phyloP scores from a whole-genome alignment of 2,113 vertebrate species.

The Donacobius atricapilla region DNA sequence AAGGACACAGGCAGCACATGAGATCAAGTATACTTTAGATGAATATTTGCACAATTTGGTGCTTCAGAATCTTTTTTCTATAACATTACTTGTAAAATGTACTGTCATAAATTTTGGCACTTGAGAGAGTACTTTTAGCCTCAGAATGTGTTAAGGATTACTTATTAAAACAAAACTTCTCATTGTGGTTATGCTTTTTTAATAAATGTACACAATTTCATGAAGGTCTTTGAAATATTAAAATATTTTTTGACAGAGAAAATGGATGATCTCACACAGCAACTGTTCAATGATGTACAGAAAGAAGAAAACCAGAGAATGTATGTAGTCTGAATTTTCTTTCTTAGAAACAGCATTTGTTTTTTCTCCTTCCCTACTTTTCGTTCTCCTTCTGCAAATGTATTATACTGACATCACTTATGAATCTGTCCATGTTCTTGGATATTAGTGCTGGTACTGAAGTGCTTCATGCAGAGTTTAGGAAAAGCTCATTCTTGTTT shows the following conservation, averaged over 20 bases:
- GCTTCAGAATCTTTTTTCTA: background rate
- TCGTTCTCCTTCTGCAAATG: background rate
- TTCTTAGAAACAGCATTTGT: background rate
- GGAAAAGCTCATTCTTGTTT: background rate
- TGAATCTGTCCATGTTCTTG: background rate
- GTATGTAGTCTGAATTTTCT: conserved; percentile 70
- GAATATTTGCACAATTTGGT: background rate
- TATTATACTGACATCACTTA: background rate
- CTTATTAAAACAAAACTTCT: background rate
- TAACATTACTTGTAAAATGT: background rate
- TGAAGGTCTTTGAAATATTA: background rate
- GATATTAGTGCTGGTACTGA: background rate
- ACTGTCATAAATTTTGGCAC: background rate
- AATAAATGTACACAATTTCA: background rate
- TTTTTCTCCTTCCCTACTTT: background rate
- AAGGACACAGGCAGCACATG: background rate
- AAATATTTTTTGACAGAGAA: conserved; percentile 77
- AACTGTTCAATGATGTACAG: conserved; percentile 82
- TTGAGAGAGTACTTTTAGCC: background rate
- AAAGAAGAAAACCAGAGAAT: conserved; percentile 83
- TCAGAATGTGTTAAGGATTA: background rate
- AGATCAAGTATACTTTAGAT: background rate
- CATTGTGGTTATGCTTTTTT: background rate
- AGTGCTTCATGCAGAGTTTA: background rate
- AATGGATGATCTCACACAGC: conserved; percentile 83